Evolutionary conservation across 2,113 vertebrate genomes (phyloP), one percentile per base, ranked within the genome.

Genomic region (Charina bottae): DNA sequence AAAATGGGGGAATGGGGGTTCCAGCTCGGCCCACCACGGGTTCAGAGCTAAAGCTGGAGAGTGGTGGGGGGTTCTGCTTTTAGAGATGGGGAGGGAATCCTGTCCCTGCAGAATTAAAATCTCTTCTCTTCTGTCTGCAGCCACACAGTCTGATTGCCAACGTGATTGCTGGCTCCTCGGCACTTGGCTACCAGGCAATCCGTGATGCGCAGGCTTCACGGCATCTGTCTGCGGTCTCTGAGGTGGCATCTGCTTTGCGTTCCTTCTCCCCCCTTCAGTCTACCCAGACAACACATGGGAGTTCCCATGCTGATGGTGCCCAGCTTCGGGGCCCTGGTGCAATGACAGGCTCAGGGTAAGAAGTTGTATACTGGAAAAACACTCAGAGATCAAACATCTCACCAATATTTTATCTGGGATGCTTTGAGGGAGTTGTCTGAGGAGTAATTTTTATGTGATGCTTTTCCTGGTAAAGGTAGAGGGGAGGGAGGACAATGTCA

Each of bases 121-220:
- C 83, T 46, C n/a, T 37, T 94, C 42, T 78, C 4, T 93, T 92
- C 90, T 58, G 92, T 83, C 96, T 95, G 23, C 93, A 99, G 99
- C 99, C 99, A 28, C 98, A 98, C 96, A 99, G 99, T 96, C 98
- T 99, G 89, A 97, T 99, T 93, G 99, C 98, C 93, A 99, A 99
- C 88, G 97, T 99, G 93, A 97, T 99, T 92, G 97, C 96, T 0
- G 99, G 98, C 68, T 98, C 99, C 0, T 98, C 99, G 0, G 98
- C 97, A 0, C 95, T 98, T 94, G 97, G 96, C 17, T 97, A 98
- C 89, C 98, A 98, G 90, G 92, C 98, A 90, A 97, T 97, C 93
- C 97, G 98, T 28, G 98, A 99, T 0, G 96, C 97, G 62, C 98
- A 98, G 94, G 95, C 97, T 59, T 97, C 98, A 92, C 97, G 98